A percentile compares a stretch with the other conserved stretches of the same genome.
Evolutionary conservation across 2,797 vertebrate species (phyloP).

Genomic region (Phalanger gymnotis): DNA sequence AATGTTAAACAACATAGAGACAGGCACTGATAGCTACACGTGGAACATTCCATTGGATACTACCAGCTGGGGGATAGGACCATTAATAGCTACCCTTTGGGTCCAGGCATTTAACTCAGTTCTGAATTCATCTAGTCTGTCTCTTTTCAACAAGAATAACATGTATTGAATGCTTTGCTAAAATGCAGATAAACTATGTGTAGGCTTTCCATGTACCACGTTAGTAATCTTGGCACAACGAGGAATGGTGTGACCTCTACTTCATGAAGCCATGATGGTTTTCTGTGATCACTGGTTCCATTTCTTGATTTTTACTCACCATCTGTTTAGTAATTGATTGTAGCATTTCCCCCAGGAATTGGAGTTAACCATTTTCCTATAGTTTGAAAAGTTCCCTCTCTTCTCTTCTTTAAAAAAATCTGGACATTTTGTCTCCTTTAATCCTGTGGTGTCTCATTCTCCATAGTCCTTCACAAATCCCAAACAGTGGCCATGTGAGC

Average conservation of each 20-base stretch:
- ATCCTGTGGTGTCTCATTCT: background rate
- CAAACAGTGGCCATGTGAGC: background rate
- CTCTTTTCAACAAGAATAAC: background rate
- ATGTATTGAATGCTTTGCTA: background rate
- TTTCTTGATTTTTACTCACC: background rate
- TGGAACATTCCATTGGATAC: background rate
- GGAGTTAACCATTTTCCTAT: background rate
- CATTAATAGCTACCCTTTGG: background rate
- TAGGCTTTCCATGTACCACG: background rate
- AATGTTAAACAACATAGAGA: background rate
- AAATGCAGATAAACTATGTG: background rate
- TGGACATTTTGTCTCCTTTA: background rate
- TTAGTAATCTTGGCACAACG: background rate
- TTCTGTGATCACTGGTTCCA: background rate
- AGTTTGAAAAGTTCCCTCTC: background rate
- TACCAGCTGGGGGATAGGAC: background rate
- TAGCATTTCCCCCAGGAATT: background rate
- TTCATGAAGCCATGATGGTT: background rate
- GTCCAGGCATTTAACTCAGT: background rate
- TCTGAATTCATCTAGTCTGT: background rate
- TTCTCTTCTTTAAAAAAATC: background rate
- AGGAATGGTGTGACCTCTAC: background rate
- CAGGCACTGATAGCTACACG: background rate
- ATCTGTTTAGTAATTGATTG: background rate
- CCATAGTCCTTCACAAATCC: background rate